Evolutionary conservation across 2,888 invertebrate species (phyloP).

Genomic region (Trissolcus brochymenae): DNA sequence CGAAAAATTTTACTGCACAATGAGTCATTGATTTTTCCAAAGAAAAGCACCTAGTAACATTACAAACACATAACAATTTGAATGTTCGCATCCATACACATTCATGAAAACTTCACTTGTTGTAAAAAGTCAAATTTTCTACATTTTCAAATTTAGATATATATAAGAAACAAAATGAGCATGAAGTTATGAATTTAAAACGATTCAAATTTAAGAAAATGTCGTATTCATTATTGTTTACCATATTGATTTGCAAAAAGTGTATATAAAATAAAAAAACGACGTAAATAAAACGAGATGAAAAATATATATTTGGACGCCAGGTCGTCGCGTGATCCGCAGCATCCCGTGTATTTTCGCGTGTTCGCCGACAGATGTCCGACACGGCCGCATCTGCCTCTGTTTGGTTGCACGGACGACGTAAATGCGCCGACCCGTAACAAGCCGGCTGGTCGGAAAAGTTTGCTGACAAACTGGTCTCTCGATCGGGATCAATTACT

Average conservation of each 20-base stretch:
- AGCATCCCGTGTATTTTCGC: constrained; percentile 67
- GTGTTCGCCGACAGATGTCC: constrained; percentile 69
- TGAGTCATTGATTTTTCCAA: constrained; percentile 20
- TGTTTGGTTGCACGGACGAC: constrained; percentile 17
- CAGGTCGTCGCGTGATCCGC: constrained; percentile 23
- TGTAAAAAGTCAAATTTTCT: no score
- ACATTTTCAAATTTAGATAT: no score
- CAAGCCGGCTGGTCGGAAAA: constrained; percentile 54
- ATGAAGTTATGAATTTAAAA: no score
- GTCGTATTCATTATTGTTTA: no score
- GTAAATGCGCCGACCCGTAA: constrained; percentile 52
- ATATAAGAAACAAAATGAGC: no score
- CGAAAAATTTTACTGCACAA: constrained; percentile 11
- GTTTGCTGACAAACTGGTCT: constrained; percentile 12
- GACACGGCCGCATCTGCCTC: constrained; percentile 45
- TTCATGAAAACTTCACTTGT: no score
- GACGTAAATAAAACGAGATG: not conserved
- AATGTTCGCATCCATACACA: no score
- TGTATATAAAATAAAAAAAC: no score
- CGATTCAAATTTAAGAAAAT: no score
- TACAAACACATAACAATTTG: no score
- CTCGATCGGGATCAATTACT: constrained; percentile 40
- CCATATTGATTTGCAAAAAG: no score
- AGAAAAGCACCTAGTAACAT: no score
- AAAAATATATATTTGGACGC: constrained; percentile 11